Evolutionary conservation across 2,797 vertebrate genomes (phyloP).

Genomic region (Danio aesculapii): DNA sequence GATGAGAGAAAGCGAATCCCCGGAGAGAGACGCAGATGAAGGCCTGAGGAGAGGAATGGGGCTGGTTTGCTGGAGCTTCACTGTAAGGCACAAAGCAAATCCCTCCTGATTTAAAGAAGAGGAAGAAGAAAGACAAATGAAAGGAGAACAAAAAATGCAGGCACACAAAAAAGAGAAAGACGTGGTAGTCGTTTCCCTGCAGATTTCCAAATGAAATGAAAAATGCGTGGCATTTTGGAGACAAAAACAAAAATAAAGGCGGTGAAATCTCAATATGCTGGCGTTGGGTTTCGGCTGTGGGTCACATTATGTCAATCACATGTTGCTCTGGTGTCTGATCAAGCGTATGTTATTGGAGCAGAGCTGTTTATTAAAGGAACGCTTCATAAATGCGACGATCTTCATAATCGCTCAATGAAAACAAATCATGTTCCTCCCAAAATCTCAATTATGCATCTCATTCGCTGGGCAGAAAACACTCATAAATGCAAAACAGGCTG

Average conservation of each 20-base stretch:
- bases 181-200: background rate
- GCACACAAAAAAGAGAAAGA: background rate
- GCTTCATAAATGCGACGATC: too few relatives aligned
- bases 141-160: constrained; percentile 11
- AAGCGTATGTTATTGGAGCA: background rate
- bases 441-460: too few relatives aligned
- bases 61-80: constrained; percentile 6
- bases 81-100: background rate
- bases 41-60: constrained; percentile 14
- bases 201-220: constrained; percentile 29
- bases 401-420: too few relatives aligned
- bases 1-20: constrained; percentile 6
- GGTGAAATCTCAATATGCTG: background rate
- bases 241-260: constrained; percentile 21
- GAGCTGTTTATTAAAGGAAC: too few relatives aligned
- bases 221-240: background rate
- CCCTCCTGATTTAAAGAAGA: background rate
- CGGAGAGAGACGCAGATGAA: constrained; percentile 6
- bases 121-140: constrained; percentile 2
- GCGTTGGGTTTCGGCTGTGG: constrained; percentile 1
- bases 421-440: too few relatives aligned
- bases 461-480: too few relatives aligned
- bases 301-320: constrained; percentile 25
- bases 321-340: background rate
- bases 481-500: too few relatives aligned